Evolutionary conservation across 2,888 invertebrate species (phyloP), one percentile per base, ranked within the genome.

Genomic region (Aphrophora alni): DNA sequence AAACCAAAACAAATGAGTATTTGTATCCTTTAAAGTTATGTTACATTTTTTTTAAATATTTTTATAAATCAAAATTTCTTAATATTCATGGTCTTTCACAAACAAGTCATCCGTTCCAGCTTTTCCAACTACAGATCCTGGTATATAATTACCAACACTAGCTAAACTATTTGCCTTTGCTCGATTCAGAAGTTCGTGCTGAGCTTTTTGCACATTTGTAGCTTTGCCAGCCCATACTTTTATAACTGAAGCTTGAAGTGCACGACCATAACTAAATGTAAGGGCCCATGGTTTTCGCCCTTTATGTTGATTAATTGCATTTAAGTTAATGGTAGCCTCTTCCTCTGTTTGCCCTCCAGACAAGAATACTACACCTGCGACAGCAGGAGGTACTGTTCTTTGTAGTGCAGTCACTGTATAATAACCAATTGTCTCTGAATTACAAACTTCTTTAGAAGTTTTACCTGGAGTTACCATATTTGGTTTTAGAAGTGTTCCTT

Each of bases 291-390:
- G 99, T 90, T 96, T 97, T 90, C 94, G 94, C 84, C 93, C 91
- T 69, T 91, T 89, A 84, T 92, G 93, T 82, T 94, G 92, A 91
- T 99, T 99, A 90, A 99, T 99, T 85, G 98, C 98, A 89, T 98
- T 96, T 90, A 99, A 92, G 89, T 99, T 95, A 82, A 98, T 93
- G 2, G 98, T 95, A 17, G 99, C 98, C 87, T 99, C 98, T 87
- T 98, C 98, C 89, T 99, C 99, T 78, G 97, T 97, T 89, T 99
- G 99, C 83, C 99, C 99, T 85, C 99, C 99, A 85, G 98, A 99
- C 87, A 99, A 92, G 94, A 99, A 99, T 84, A 96, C 96, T 83
- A 99, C 89, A 86, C 98, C 98, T 94, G 88, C 80, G 87, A 86
- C 82, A 51, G 83, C 83, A n/a, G 83, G 81, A 17, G 84, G 84